Conservation (phyloP, 2,888 invertebrate genomes). For the Trachelus stipa region DNA sequence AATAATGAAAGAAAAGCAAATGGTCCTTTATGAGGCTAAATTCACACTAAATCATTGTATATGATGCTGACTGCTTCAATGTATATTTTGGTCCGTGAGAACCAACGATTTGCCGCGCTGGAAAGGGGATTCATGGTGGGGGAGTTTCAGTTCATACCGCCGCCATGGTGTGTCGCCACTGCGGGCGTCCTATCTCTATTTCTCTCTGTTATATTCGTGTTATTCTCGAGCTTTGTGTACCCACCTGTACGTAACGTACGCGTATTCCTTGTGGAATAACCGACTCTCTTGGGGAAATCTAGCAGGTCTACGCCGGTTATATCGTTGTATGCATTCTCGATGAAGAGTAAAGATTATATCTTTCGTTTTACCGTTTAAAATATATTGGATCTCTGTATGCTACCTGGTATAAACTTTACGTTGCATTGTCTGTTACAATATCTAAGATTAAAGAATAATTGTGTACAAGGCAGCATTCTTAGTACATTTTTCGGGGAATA, state of each 20-base stretch:
- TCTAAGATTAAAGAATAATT: not conserved
- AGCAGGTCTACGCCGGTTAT: not conserved
- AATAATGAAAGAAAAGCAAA: not conserved
- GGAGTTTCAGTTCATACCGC: slow-evolving; percentile 27
- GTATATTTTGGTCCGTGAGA: slow-evolving; percentile 32
- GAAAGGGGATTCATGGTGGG: slow-evolving; percentile 22
- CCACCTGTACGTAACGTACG: not conserved
- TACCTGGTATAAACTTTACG: not conserved
- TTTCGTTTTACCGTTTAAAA: not conserved
- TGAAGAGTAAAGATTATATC: not conserved
- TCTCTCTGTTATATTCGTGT: slow-evolving; percentile 22
- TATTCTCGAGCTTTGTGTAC: not conserved
- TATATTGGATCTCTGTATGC: not conserved
- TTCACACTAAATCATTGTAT: not conserved
- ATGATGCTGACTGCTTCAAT: not conserved
- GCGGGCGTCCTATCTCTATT: slow-evolving; percentile 46
- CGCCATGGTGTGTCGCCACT: slow-evolving; percentile 41
- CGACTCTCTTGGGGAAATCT: not conserved
- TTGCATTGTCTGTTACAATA: not conserved
- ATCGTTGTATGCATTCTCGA: not conserved
- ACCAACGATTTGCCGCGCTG: slow-evolving; percentile 43
- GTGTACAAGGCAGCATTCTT: not conserved
- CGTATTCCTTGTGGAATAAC: not conserved
- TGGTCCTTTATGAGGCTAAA: not conserved
- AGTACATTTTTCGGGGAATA: not conserved